These are phyloP conservation scores for Muschampia plurimacula DNA, from an alignment of 2,888 invertebrate species.

Conservation along the genomic window DNA sequence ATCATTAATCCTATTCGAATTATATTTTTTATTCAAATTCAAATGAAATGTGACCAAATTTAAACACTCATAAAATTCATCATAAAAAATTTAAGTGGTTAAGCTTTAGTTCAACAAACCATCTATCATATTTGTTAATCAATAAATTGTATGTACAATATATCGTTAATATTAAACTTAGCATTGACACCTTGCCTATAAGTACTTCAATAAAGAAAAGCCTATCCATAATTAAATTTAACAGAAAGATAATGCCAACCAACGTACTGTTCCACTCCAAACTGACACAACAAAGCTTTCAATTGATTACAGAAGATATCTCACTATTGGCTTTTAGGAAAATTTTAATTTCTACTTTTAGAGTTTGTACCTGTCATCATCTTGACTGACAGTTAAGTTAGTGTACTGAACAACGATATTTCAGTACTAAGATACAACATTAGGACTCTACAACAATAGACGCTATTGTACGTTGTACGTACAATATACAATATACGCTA, in stretches of 20 bases:
- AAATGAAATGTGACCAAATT: not conserved
- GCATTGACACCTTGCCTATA: constrained; percentile 5
- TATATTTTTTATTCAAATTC: not conserved
- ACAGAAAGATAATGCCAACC: constrained; percentile 19
- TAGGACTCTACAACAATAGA: not conserved
- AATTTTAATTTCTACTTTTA: not conserved
- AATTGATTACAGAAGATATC: not conserved
- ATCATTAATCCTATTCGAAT: not conserved
- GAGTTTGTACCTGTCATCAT: not conserved
- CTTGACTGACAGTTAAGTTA: not conserved
- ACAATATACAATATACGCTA: not conserved
- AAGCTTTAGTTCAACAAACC: not conserved
- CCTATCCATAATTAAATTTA: constrained; percentile 5
- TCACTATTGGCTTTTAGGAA: not conserved
- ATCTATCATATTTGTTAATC: not conserved
- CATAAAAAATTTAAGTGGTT: not conserved
- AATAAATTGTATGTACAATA: not conserved
- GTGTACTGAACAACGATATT: not conserved
- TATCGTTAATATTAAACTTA: not conserved
- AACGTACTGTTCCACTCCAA: constrained; percentile 38
- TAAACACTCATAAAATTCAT: constrained; percentile 4
- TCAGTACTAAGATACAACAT: constrained; percentile 1
- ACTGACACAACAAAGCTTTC: constrained; percentile 14
- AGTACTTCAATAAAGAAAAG: not conserved
- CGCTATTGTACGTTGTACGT: too few relatives aligned